A percentile compares a stretch with the other conserved stretches of the same genome.
Evolutionary conservation across 2,113 vertebrate genomes (phyloP).

Genomic region (Tragelaphus buxtoni): DNA sequence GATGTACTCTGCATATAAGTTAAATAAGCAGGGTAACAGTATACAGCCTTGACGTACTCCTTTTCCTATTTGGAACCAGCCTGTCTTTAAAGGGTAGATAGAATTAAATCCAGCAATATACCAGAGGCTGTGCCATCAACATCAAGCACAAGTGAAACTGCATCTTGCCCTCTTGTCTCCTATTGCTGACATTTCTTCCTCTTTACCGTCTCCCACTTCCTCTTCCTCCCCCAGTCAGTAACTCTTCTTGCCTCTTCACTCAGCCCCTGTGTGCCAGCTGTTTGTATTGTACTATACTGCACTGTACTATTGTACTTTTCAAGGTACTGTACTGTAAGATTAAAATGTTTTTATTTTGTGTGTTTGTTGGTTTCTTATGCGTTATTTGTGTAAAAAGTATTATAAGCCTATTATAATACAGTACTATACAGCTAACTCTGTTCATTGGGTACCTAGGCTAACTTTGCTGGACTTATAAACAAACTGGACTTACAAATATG

Average conservation of each 20-base stretch:
- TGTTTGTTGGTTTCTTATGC: neutral
- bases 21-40: too few species aligned
- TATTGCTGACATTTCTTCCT: neutral
- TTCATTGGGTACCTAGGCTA: neutral
- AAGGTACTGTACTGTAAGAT: neutral
- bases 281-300: neutral
- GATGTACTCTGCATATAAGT: too few species aligned
- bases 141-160: neutral
- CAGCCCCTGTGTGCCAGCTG: neutral
- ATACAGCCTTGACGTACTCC: too few species aligned
- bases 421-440: neutral
- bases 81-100: neutral
- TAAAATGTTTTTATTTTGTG: neutral
- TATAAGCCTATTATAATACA: neutral
- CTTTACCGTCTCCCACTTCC: neutral
- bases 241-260: neutral
- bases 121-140: neutral
- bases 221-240: neutral
- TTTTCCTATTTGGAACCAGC: too few species aligned
- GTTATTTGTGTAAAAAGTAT: neutral
- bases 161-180: neutral
- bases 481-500: neutral
- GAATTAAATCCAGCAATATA: neutral
- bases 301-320: neutral
- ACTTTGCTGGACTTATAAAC: neutral